These are phyloP conservation scores for Parotia lawesii DNA, from an alignment of 2,113 vertebrate genomes.

Conservation along the genomic window DNA sequence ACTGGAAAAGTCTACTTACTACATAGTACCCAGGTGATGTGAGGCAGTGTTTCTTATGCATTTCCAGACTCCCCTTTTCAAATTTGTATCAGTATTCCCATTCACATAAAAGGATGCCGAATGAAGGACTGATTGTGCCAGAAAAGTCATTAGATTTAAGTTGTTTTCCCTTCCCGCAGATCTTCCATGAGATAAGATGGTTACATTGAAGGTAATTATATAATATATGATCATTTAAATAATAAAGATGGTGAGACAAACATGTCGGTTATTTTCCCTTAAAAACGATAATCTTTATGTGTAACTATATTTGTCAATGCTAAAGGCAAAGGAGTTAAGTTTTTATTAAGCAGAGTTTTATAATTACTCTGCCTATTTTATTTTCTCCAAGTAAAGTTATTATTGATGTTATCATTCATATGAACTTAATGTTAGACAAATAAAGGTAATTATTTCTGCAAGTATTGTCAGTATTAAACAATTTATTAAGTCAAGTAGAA, in stretches of 20 bases:
- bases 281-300: constrained; percentile 14
- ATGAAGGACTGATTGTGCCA: constrained; percentile 6
- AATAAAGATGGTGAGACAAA: constrained; percentile 43
- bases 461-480: background rate
- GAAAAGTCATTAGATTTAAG: constrained; percentile 35
- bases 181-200: constrained; percentile 30
- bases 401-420: constrained; percentile 27
- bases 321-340: constrained; percentile 14
- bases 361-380: constrained; percentile 37
- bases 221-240: constrained; percentile 42
- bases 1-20: background rate
- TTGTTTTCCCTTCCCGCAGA: constrained; percentile 3
- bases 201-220: constrained; percentile 17
- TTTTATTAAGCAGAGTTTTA: constrained; percentile 17
- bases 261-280: background rate
- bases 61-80: background rate
- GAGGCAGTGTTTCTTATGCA: background rate
- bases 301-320: background rate
- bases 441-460: constrained; percentile 35
- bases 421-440: constrained; percentile 28
- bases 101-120: constrained; percentile 17
- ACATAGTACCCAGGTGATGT: background rate
- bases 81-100: constrained; percentile 1
- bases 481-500: background rate
- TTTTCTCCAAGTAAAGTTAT: constrained; percentile 23